These are phyloP conservation scores for Stenoptilia bipunctidactyla DNA, from an alignment of 2,888 invertebrate species.

Conservation along the genomic window DNA sequence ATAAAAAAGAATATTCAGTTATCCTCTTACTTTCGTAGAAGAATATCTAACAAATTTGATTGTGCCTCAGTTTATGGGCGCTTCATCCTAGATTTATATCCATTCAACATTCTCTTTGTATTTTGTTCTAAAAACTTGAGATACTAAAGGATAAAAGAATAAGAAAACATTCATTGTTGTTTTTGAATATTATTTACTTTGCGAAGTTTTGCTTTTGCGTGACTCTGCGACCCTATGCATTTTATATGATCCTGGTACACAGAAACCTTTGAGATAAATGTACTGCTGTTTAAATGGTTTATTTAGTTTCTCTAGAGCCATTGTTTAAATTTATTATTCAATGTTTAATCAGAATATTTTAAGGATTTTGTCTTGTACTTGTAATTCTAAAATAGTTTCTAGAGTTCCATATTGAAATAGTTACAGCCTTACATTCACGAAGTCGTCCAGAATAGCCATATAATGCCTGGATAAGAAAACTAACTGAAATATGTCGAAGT, in stretches of 20 bases:
- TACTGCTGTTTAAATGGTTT: conserved; percentile 57
- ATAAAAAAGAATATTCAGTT: too few relatives aligned
- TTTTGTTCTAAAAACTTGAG: background rate
- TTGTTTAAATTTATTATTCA: conserved; percentile 50
- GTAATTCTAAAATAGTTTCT: too few relatives aligned
- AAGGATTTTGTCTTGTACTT: too few relatives aligned
- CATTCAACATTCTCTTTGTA: background rate
- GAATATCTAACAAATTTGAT: background rate
- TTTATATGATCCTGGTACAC: conserved; percentile 42
- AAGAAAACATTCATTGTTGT: background rate
- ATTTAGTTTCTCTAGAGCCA: conserved; percentile 47
- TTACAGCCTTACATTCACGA: too few relatives aligned
- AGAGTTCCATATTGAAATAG: too few relatives aligned
- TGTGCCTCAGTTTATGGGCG: background rate
- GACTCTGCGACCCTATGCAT: conserved; percentile 42
- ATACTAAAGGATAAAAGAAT: background rate
- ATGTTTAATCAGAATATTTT: conserved; percentile 44
- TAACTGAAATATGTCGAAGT: too few relatives aligned
- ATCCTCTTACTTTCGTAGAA: too few relatives aligned
- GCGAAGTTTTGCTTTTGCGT: conserved; percentile 1
- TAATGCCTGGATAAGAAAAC: too few relatives aligned
- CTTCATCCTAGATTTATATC: background rate
- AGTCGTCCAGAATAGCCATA: too few relatives aligned
- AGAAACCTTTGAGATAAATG: conserved; percentile 57
- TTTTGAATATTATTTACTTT: conserved; percentile 2